Base-by-base conservation (phyloP, 2,888 invertebrate genomes). In the Camptogramma bilineatum region DNA sequence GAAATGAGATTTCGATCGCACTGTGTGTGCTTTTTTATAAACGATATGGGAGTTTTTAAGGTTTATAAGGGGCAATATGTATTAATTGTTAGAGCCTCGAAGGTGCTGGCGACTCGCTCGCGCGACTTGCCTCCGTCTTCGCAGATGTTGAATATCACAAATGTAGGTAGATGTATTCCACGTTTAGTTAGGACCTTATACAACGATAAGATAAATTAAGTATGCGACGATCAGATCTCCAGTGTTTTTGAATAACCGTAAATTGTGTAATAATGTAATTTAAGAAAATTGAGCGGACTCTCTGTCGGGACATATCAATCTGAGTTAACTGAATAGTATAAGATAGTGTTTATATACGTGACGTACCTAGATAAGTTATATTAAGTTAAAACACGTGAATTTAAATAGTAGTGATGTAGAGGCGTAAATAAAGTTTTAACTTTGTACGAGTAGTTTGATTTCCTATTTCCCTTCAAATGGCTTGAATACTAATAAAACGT, bases 81-180 rank as follows among this genome's bases (percentile, higher is more conserved):
- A 76, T 72, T 71, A 71, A 73, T n/a, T 68, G 71, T 71, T 70
- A 73, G 67, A 68, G 68, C 69, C 74, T 79, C 81, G 91, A 93
- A 93, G 92, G 86, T 88, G 92, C 91, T 92, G 93, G 93, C 86
- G 92, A 93, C 93, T 93, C 85, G 89, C 77, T 59, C 44, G 55
- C 46, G 80, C 84, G 91, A 93, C 93, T 93, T 88, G 91, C 91
- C 92, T 86, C 86, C 93, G 89, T 87, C 91, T 93, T 93, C 88
- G 73, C 70, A 75, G 57, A 78, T 74, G 70, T 78, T 77, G 81
- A 85, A 87, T 85, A 87, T 88, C 84, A 85, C 87, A 87, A 85
- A 84, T 47, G 24, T 62, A 86, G 82, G 61, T 71, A 68, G 66
- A 52, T 65, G 58, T 84, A 86, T 86, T 89, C 84, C 85, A 87